phyloP scores from a whole-genome alignment of 2,888 invertebrate species.

The Drosophila trichaetosa region DNA sequence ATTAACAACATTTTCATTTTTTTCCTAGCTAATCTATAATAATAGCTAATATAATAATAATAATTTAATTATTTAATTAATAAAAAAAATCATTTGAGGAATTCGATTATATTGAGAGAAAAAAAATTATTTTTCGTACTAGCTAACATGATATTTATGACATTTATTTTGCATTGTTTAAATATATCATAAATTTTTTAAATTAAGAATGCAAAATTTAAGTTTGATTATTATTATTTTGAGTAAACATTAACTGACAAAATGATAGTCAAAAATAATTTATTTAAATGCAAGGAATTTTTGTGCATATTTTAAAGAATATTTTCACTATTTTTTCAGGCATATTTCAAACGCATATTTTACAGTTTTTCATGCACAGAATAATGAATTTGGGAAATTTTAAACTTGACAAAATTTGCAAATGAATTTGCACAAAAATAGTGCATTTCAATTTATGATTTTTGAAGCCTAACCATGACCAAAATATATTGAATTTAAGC shows the following conservation, averaged over 20 bases:
- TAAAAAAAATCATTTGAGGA: background rate
- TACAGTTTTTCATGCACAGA: background rate
- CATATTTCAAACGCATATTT: background rate
- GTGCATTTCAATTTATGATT: background rate
- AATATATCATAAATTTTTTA: background rate
- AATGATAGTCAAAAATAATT: background rate
- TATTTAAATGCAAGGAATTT: background rate
- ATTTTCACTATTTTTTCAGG: background rate
- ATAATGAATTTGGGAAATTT: background rate
- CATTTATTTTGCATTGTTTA: background rate
- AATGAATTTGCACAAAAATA: background rate
- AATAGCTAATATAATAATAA: background rate
- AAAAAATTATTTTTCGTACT: too few relatives aligned
- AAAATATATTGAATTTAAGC: background rate
- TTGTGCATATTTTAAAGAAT: background rate
- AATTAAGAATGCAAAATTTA: background rate
- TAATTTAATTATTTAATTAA: background rate
- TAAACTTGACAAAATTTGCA: too few relatives aligned
- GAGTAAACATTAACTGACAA: background rate
- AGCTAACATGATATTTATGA: background rate
- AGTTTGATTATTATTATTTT: background rate
- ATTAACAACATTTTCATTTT: background rate
- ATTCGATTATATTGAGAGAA: too few relatives aligned
- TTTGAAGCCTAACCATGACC: background rate
- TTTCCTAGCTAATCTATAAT: accelerated